Evolutionary conservation across 2,888 invertebrate genomes (phyloP).

Genomic region (Drosophila prostipennis): DNA sequence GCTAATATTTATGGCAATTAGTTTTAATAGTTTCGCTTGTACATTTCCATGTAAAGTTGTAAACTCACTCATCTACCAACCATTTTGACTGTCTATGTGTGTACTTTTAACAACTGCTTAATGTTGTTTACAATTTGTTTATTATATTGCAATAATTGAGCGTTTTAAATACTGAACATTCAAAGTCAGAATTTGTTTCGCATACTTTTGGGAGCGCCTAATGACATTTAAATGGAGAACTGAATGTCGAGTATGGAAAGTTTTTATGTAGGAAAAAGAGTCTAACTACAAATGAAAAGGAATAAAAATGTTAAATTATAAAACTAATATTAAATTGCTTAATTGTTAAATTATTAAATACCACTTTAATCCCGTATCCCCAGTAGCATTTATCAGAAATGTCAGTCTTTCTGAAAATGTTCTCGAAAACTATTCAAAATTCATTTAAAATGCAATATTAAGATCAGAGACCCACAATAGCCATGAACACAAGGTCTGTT

Average conservation of each 20-base stretch:
- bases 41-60: constrained; percentile 63
- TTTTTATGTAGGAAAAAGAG: too few species aligned
- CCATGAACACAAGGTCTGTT: not conserved
- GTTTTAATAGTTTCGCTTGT: constrained; percentile 77
- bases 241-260: not conserved
- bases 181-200: constrained; percentile 1
- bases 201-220: constrained; percentile 12
- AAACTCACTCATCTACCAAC: constrained; percentile 38
- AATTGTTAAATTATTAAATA: too few species aligned
- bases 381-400: constrained; percentile 8
- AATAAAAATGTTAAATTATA: too few species aligned
- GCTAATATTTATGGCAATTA: constrained; percentile 78
- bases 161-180: constrained; percentile 14
- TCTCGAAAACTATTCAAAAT: not conserved
- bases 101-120: constrained; percentile 52
- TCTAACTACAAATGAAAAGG: too few species aligned
- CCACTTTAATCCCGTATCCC: too few species aligned
- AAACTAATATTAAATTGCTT: too few species aligned
- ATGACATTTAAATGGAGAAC: not conserved
- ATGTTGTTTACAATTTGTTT: constrained; percentile 60
- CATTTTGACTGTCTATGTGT: constrained; percentile 13
- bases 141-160: constrained; percentile 43
- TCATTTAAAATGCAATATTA: not conserved
- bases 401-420: not conserved
- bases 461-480: not conserved